A percentile compares a stretch with the other conserved stretches of the same genome.
phyloP scores from a whole-genome alignment of 2,113 vertebrate species.

The Saimiri boliviensis region DNA sequence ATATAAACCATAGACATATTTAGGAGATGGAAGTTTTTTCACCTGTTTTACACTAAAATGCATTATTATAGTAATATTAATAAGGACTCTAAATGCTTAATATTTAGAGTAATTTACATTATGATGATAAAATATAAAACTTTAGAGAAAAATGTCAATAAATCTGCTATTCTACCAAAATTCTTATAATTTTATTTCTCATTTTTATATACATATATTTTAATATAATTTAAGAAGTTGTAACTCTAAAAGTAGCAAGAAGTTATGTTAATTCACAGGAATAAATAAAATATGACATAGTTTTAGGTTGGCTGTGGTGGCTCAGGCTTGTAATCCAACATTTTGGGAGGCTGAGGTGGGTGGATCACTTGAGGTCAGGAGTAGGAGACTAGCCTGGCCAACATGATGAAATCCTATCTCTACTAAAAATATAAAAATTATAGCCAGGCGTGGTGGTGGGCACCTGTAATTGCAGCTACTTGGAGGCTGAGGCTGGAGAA shows the following conservation, averaged over 20 bases:
- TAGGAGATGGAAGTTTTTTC: neutral
- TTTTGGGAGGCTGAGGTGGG: no score
- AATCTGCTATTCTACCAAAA: neutral
- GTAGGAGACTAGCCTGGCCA: no score
- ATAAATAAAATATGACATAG: neutral
- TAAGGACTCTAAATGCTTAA: neutral
- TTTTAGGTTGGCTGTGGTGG: no score
- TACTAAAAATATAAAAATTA: no score
- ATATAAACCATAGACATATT: neutral
- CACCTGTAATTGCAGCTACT: no score
- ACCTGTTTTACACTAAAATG: slow-evolving; percentile 4
- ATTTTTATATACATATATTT: slow-evolving; percentile 10
- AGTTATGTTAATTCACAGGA: neutral
- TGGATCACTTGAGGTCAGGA: no score
- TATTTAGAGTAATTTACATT: slow-evolving; percentile 21
- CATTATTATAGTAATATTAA: neutral
- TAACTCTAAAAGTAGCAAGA: neutral
- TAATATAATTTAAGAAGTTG: neutral
- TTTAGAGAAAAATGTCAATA: slow-evolving; percentile 21
- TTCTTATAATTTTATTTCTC: neutral
- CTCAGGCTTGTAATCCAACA: no score
- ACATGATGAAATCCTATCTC: no score
- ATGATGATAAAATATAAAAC: neutral
- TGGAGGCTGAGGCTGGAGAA: no score
- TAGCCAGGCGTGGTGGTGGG: no score